A percentile compares a stretch with the other conserved stretches of the same genome.
phyloP scores from a whole-genome alignment of 2,797 vertebrate genomes.

The Hippoglossus hippoglossus region DNA sequence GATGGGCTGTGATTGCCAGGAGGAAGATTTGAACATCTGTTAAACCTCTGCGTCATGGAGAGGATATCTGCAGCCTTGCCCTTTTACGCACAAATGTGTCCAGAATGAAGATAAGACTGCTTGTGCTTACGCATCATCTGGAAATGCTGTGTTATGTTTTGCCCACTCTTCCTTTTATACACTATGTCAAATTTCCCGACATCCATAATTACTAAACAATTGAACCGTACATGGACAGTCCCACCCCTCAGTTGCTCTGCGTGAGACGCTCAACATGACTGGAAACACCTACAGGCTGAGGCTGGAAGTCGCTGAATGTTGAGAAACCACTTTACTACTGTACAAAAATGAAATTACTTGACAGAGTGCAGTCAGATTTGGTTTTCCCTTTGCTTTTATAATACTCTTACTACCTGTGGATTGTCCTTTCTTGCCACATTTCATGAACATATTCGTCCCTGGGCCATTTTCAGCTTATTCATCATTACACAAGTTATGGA shows the following conservation, averaged over 20 bases:
- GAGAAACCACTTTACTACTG: neutral
- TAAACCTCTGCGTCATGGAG: slow-evolving; percentile 60
- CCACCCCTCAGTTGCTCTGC: neutral
- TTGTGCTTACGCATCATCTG: neutral
- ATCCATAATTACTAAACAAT: neutral
- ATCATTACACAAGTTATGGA: slow-evolving; percentile 24
- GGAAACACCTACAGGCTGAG: slow-evolving; percentile 13
- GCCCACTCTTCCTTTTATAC: neutral
- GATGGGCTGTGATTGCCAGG: slow-evolving; percentile 36
- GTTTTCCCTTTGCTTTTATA: neutral
- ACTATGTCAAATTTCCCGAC: no score
- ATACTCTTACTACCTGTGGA: neutral
- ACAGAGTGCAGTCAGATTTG: no score
- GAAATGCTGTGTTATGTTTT: neutral
- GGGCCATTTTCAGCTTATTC: slow-evolving; percentile 5
- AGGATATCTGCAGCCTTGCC: slow-evolving; percentile 28
- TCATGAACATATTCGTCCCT: neutral
- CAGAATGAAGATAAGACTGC: slow-evolving; percentile 18
- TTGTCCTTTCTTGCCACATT: neutral
- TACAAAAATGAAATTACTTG: neutral
- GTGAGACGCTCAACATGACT: slow-evolving; percentile 25
- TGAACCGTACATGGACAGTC: slow-evolving; percentile 2
- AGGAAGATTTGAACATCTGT: slow-evolving; percentile 74
- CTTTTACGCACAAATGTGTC: slow-evolving; percentile 48
- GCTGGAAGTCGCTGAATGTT: neutral